phyloP scores from a whole-genome alignment of 2,113 vertebrate species.

The Sialia sialis region DNA sequence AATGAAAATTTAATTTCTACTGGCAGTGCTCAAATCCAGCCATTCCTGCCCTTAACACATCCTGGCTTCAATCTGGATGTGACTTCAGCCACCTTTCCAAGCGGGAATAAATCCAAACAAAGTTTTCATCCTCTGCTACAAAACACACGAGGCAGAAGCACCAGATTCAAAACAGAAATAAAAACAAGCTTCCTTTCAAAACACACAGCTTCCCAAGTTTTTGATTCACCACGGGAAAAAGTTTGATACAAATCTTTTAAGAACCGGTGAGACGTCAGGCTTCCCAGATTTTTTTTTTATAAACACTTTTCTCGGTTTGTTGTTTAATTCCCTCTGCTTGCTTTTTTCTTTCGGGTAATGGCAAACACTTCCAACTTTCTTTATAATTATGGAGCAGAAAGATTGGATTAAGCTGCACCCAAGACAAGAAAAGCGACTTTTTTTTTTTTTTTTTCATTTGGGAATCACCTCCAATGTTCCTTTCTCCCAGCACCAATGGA shows the following conservation, averaged over 20 bases:
- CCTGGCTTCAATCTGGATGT: neutral
- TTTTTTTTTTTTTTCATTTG: neutral
- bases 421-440: neutral
- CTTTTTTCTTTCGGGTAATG: neutral
- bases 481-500: neutral
- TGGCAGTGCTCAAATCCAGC: neutral
- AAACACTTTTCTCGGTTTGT: neutral
- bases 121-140: neutral
- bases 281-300: neutral
- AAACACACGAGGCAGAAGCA: neutral
- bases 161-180: neutral
- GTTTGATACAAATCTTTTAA: neutral
- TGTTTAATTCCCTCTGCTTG: neutral
- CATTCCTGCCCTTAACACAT: neutral
- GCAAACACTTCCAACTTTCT: neutral
- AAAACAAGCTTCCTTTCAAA: neutral
- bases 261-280: neutral
- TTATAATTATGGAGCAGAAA: neutral
- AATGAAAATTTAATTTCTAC: neutral
- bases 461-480: neutral
- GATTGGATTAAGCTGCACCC: neutral
- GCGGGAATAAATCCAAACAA: neutral
- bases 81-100: neutral
- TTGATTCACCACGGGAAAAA: neutral
- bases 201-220: neutral